Evolutionary conservation across 2,797 vertebrate species (phyloP).

Genomic region (Cyclura pinguis): DNA sequence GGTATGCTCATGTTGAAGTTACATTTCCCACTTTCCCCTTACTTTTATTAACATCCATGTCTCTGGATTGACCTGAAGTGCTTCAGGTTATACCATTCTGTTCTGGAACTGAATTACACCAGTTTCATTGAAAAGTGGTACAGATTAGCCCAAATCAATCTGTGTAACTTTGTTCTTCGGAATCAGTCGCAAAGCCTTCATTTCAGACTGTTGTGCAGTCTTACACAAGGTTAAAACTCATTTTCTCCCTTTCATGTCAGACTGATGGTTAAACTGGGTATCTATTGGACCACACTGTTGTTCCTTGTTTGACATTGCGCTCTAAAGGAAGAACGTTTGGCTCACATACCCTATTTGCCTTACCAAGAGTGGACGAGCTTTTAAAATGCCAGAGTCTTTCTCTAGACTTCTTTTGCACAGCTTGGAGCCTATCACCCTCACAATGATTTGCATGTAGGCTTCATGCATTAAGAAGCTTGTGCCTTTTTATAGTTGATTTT

Average conservation of each 20-base stretch:
- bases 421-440: background rate
- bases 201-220: background rate
- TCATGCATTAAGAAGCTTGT: background rate
- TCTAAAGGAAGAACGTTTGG: background rate
- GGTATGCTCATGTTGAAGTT: too few relatives aligned
- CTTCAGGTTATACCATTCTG: too few relatives aligned
- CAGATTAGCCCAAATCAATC: too few relatives aligned
- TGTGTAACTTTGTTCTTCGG: too few relatives aligned
- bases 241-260: background rate
- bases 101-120: too few relatives aligned
- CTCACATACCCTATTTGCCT: slow-evolving; percentile 3
- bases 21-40: too few relatives aligned
- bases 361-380: background rate
- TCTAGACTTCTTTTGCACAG: background rate
- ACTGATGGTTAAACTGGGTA: background rate
- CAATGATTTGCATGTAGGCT: background rate
- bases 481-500: background rate
- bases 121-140: too few relatives aligned
- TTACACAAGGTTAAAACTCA: background rate
- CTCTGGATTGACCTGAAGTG: too few relatives aligned
- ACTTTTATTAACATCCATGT: too few relatives aligned
- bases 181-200: too few relatives aligned
- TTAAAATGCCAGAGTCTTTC: background rate
- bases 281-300: background rate
- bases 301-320: rapidly evolving